phyloP scores from a whole-genome alignment of 2,888 invertebrate genomes.

The Liodrosophila aerea region DNA sequence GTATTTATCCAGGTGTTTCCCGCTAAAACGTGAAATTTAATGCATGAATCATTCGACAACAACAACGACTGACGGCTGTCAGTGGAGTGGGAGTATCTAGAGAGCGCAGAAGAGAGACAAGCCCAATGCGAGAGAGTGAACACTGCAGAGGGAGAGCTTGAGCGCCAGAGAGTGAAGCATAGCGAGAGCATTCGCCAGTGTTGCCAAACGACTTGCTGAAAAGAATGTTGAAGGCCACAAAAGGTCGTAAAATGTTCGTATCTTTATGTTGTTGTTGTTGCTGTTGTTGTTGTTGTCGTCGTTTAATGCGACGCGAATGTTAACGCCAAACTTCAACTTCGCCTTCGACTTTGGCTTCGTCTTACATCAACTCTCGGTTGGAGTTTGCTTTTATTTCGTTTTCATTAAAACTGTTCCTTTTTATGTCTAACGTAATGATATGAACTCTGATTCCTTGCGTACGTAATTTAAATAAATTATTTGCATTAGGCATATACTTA shows the following conservation, averaged over 20 bases:
- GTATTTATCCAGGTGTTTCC: constrained; percentile 72
- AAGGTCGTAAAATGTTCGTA: constrained; percentile 57
- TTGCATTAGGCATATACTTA: too few species aligned
- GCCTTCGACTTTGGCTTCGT: constrained; percentile 36
- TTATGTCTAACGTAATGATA: too few species aligned
- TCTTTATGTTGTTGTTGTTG: constrained; percentile 11
- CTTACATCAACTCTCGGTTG: constrained; percentile 42
- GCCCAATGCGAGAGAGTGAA: background rate
- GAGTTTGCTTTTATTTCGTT: constrained; percentile 22
- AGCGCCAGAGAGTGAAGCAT: background rate
- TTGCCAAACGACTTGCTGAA: constrained; percentile 41
- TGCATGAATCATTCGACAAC: constrained; percentile 55
- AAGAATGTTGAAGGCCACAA: constrained; percentile 71
- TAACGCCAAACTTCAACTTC: constrained; percentile 19
- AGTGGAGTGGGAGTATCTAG: constrained; percentile 20
- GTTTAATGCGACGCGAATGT: too few species aligned
- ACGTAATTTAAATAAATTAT: too few species aligned
- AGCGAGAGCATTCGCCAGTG: constrained; percentile 34
- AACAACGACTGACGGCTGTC: constrained; percentile 5
- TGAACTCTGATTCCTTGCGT: too few species aligned
- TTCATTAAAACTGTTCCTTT: too few species aligned
- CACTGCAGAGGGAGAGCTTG: constrained; percentile 1
- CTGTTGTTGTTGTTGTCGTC: constrained; percentile 9
- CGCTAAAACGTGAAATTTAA: constrained; percentile 55
- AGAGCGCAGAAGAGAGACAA: background rate